Evolutionary conservation across 1,140 invertebrate genomes (phyloP).

Genomic region (Coenobita brevimanus): DNA sequence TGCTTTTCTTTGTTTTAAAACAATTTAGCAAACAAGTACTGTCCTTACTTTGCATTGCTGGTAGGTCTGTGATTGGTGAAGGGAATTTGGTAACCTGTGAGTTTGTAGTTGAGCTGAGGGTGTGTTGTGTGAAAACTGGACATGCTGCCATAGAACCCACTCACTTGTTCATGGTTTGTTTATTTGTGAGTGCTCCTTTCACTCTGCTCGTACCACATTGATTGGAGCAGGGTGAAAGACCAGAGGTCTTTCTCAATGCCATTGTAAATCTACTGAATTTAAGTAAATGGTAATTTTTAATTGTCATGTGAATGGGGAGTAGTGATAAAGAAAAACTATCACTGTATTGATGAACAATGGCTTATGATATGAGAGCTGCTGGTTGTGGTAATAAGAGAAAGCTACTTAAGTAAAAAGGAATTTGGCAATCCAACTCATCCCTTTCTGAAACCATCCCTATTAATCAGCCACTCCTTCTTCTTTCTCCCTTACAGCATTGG

Average conservation of each 20-base stretch:
- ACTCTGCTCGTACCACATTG: conserved; percentile 15
- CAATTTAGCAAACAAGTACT: too few species aligned
- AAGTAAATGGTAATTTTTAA: too few species aligned
- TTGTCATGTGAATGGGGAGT: too few species aligned
- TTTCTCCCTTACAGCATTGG: conserved; percentile 83
- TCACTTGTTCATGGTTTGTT: background rate
- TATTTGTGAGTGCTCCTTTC: conserved; percentile 49
- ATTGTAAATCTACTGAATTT: too few species aligned
- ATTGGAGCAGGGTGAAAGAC: conserved; percentile 49
- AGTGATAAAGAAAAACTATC: too few species aligned
- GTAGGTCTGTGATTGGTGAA: background rate
- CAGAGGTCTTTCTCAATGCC: conserved; percentile 45
- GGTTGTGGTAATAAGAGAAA: conserved; percentile 37
- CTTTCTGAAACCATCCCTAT: conserved; percentile 49
- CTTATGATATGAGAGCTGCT: conserved; percentile 51
- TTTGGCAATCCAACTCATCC: too few species aligned
- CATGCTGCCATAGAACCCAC: conserved; percentile 29
- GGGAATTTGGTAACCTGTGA: conserved; percentile 3
- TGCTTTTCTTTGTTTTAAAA: too few species aligned
- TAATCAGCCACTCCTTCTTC: conserved; percentile 72
- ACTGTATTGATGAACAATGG: conserved; percentile 32
- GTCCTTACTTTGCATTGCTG: conserved; percentile 3
- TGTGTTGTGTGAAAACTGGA: conserved; percentile 30
- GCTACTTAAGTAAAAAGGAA: background rate
- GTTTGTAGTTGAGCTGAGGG: too few species aligned